These are phyloP conservation scores for Stomorhina lunata DNA, from an alignment of 2,888 invertebrate genomes.

Conservation along the genomic window DNA sequence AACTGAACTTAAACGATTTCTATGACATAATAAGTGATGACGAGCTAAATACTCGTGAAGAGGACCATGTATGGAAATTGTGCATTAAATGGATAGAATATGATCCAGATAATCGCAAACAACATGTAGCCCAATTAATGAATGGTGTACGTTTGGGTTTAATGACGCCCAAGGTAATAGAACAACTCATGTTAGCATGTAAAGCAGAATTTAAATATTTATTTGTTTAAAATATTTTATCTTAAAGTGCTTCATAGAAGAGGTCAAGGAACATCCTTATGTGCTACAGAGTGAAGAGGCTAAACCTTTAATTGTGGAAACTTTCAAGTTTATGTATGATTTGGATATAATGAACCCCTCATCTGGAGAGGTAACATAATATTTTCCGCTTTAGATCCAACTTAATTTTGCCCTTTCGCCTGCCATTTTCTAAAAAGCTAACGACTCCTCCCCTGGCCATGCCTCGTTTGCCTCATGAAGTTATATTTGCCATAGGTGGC, in stretches of 20 bases:
- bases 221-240: neutral
- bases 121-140: slow-evolving; percentile 89
- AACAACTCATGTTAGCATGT: too few relatives aligned
- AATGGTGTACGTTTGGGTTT: slow-evolving; percentile 90
- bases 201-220: neutral
- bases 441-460: slow-evolving; percentile 91
- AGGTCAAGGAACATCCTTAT: slow-evolving; percentile 93
- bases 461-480: slow-evolving; percentile 92
- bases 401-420: slow-evolving; percentile 67
- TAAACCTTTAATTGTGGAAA: slow-evolving; percentile 93
- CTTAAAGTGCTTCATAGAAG: slow-evolving; percentile 92
- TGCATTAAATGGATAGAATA: slow-evolving; percentile 93
- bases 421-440: slow-evolving; percentile 72
- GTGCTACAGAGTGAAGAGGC: slow-evolving; percentile 91
- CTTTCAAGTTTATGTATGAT: slow-evolving; percentile 94
- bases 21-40: slow-evolving; percentile 89
- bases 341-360: slow-evolving; percentile 91
- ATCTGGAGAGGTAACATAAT: slow-evolving; percentile 85
- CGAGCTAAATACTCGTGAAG: slow-evolving; percentile 92
- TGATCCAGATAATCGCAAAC: slow-evolving; percentile 86
- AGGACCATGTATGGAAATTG: slow-evolving; percentile 92
- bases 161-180: slow-evolving; percentile 86
- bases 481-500: slow-evolving; percentile 91
- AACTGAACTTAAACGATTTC: slow-evolving; percentile 87
- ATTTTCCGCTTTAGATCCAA: slow-evolving; percentile 58